Base-by-base conservation (phyloP, 2,888 invertebrate species). In the Ethmia dodecea region DNA sequence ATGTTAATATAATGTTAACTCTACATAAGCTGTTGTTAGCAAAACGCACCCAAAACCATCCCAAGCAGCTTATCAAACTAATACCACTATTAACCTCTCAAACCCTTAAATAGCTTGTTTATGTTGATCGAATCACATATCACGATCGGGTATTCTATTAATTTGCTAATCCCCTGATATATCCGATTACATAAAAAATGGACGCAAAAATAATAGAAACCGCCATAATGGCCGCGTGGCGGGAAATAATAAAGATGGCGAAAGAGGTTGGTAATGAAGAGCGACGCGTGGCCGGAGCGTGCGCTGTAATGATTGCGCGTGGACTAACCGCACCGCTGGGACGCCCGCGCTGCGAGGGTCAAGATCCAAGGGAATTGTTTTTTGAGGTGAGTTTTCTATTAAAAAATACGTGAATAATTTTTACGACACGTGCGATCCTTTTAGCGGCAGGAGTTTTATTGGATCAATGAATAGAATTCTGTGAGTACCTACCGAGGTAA, bases 191-290 rank as follows among this genome's bases (percentile, higher is more conserved):
- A 55, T 43, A 40, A 52, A 54, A 61, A 62, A 67, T 55, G 54
- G 54, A 42, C 39, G 44, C 59, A 58, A 61, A 61, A 16, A 61
- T 55, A 67, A 62, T 60, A 58, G 61, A 69, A 73, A 69, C 69
- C 71, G 57, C 70, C 45, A 65, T 62, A 75, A 77, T 73, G 54
- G 77, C 43, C 80, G 70, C 83, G 81, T 81, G 83, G 63, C 78
- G 24, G 62, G 60, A 64, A 77, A 80, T 80, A 81, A 80, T 81
- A 80, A 78, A 71, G 75, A 66, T 62, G 55, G 68, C 57, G 64
- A 71, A 26, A 26, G 69, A 66, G 64, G 61, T 60, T 57, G 63
- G 66, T 77, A 80, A 79, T 79, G 79, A 79, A 71, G 67, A 54
- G 44, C 33, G 67, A 42, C 78, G 68, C 73, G 79, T 78, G 80